Evolutionary conservation across 2,888 invertebrate species (phyloP).

Genomic region (Baronia brevicornis): DNA sequence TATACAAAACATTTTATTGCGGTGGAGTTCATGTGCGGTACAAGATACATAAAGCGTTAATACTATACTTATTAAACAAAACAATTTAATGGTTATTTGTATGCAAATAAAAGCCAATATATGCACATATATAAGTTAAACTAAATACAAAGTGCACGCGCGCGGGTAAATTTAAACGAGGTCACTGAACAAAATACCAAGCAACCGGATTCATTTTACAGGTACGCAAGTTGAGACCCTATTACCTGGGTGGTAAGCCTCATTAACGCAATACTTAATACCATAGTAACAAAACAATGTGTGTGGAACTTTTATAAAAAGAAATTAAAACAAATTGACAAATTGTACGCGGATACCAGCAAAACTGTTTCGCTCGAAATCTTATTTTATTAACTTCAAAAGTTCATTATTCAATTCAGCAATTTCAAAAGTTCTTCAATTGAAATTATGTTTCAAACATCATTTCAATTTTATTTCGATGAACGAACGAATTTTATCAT

Average conservation of each 20-base stretch:
- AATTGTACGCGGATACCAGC: no score
- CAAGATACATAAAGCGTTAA: constrained; percentile 19
- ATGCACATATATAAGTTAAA: constrained; percentile 20
- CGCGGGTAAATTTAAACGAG: constrained; percentile 53
- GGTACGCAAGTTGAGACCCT: constrained; percentile 23
- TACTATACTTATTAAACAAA: constrained; percentile 14
- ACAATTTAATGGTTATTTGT: constrained; percentile 27
- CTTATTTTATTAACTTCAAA: no score
- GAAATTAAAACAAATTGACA: no score
- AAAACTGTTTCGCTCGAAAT: no score
- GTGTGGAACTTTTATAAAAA: no score
- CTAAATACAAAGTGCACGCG: constrained; percentile 41
- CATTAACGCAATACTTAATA: constrained; percentile 5
- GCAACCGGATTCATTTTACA: constrained; percentile 52
- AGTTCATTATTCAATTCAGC: no score
- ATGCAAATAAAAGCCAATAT: constrained; percentile 25
- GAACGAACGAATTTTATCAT: no score
- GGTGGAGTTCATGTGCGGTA: constrained; percentile 39
- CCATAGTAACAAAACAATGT: constrained; percentile 3
- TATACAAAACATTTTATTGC: constrained; percentile 39
- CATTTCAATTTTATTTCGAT: no score
- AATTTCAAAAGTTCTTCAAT: no score
- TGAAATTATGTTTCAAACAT: no score
- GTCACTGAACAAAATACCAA: constrained; percentile 62
- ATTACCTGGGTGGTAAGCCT: not conserved